Conservation (phyloP, 92 coral and sea anemone genomes). For the Siderastrea radians region DNA sequence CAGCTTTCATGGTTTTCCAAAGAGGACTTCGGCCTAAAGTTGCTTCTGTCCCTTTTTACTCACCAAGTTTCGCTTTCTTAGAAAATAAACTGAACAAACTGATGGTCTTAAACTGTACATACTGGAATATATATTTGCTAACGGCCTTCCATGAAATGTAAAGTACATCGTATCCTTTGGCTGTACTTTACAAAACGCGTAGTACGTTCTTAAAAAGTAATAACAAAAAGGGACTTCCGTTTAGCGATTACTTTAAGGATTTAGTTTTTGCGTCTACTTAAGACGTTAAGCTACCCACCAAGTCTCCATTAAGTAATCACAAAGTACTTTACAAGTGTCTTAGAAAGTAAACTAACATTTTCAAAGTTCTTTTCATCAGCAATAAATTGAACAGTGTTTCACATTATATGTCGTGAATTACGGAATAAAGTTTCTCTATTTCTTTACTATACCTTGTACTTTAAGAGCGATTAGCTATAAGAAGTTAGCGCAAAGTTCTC, state of each 20-base stretch:
- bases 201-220: neutral
- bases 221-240: constrained; percentile 7
- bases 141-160: constrained; percentile 8
- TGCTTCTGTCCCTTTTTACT: neutral
- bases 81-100: neutral
- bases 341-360: constrained; percentile 36
- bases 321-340: constrained; percentile 38
- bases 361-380: constrained; percentile 20
- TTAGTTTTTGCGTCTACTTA: constrained; percentile 28
- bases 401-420: neutral
- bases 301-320: constrained; percentile 19
- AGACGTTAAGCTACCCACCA: constrained; percentile 21
- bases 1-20: neutral
- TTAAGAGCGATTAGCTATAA: neutral
- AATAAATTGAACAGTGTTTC: constrained; percentile 8
- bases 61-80: neutral
- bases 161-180: neutral
- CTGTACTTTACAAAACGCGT: constrained; percentile 24
- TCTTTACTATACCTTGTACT: constrained; percentile 15
- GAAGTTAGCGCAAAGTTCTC: constrained; percentile 15
- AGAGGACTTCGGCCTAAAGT: neutral
- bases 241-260: constrained; percentile 12
- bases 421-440: constrained; percentile 8
- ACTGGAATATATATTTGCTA: neutral
- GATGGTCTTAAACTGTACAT: constrained; percentile 6